Conservation (phyloP, 2,113 vertebrate genomes). For the Sturnira hondurensis region DNA sequence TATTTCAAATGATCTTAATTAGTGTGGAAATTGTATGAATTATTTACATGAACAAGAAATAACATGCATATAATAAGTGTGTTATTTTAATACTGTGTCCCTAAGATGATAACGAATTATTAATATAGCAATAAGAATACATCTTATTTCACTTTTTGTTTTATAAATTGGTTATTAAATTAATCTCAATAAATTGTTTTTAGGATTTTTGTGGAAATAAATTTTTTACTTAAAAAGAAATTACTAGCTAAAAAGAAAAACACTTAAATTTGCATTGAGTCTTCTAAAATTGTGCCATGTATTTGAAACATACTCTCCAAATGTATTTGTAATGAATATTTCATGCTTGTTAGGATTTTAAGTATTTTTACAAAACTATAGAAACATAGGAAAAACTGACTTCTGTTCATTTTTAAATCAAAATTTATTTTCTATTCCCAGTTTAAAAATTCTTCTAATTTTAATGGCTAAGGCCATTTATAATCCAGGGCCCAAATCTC, state of each 20-base stretch:
- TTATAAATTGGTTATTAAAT: neutral
- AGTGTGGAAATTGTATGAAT: slow-evolving; percentile 44
- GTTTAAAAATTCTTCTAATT: slow-evolving; percentile 5
- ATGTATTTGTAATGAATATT: neutral
- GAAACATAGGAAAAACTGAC: neutral
- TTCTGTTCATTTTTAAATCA: neutral
- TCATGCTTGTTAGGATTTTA: neutral
- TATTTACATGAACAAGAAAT: slow-evolving; percentile 54
- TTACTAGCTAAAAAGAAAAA: neutral
- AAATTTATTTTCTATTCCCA: neutral
- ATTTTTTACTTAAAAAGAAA: slow-evolving; percentile 20
- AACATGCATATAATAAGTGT: slow-evolving; percentile 49
- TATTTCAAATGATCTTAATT: slow-evolving; percentile 48
- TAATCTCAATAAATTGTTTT: neutral
- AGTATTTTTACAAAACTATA: neutral
- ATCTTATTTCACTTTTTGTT: slow-evolving; percentile 30
- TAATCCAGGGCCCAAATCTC: neutral
- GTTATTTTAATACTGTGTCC: slow-evolving; percentile 46
- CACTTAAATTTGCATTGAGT: neutral
- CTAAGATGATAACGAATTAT: slow-evolving; percentile 56
- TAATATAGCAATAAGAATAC: neutral
- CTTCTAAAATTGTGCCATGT: neutral
- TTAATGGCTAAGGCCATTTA: neutral
- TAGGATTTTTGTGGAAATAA: slow-evolving; percentile 3
- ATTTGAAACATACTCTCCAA: neutral